These are phyloP conservation scores for Abrostola triplasia DNA, from an alignment of 2,888 invertebrate species.

Conservation along the genomic window DNA sequence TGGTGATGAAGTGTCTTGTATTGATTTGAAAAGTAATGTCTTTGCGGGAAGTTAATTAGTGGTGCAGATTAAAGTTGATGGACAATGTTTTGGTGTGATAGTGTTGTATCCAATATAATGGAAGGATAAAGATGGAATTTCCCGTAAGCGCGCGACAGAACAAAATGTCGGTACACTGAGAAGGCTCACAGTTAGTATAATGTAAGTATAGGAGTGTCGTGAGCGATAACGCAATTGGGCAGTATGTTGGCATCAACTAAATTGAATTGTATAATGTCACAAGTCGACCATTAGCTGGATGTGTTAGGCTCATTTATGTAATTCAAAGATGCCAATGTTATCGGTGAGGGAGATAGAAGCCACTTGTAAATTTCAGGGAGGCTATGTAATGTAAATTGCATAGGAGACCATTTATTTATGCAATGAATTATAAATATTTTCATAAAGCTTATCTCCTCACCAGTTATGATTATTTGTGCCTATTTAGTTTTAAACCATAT, in stretches of 20 bases:
- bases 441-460: slow-evolving; percentile 77
- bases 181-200: slow-evolving; percentile 72
- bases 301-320: slow-evolving; percentile 75
- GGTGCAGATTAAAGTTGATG: slow-evolving; percentile 74
- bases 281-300: slow-evolving; percentile 67
- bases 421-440: slow-evolving; percentile 78
- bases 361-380: slow-evolving; percentile 74
- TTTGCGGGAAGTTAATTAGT: slow-evolving; percentile 77
- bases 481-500: slow-evolving; percentile 75
- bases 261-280: slow-evolving; percentile 72
- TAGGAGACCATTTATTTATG: slow-evolving; percentile 79
- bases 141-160: slow-evolving; percentile 76
- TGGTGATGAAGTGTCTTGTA: slow-evolving; percentile 81
- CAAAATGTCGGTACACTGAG: slow-evolving; percentile 71
- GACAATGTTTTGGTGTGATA: slow-evolving; percentile 86
- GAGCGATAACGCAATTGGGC: slow-evolving; percentile 65
- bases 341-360: slow-evolving; percentile 64
- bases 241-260: slow-evolving; percentile 69
- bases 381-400: slow-evolving; percentile 72
- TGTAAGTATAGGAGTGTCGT: slow-evolving; percentile 75
- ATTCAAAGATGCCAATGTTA: slow-evolving; percentile 68
- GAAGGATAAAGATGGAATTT: slow-evolving; percentile 82
- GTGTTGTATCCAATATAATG: slow-evolving; percentile 88
- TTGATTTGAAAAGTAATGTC: slow-evolving; percentile 68
- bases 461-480: slow-evolving; percentile 79